These are phyloP conservation scores for Hydropotes inermis DNA, from an alignment of 2,113 vertebrate genomes.

Conservation along the genomic window DNA sequence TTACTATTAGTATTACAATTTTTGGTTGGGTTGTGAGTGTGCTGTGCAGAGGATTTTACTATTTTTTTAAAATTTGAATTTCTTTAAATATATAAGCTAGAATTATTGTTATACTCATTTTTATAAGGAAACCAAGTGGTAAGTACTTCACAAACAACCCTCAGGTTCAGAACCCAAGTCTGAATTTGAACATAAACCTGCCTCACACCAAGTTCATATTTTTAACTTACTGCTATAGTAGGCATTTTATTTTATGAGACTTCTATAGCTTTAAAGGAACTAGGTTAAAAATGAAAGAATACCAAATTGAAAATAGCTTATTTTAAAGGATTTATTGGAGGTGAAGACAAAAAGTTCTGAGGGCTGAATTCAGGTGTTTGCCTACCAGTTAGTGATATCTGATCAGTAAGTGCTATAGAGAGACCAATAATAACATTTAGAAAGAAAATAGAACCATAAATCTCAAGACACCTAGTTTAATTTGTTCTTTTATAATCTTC, in stretches of 20 bases:
- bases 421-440: background rate
- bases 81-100: background rate
- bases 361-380: background rate
- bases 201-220: background rate
- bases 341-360: background rate
- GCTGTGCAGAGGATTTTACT: background rate
- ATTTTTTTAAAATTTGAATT: background rate
- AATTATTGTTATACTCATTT: background rate
- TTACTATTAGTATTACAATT: background rate
- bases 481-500: background rate
- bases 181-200: background rate
- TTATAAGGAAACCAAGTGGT: background rate
- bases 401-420: background rate
- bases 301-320: background rate
- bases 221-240: background rate
- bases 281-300: background rate
- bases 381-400: background rate
- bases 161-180: background rate
- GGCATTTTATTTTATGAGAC: background rate
- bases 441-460: background rate
- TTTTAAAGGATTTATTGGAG: background rate
- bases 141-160: background rate
- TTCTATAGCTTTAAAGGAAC: background rate
- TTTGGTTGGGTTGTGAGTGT: background rate
- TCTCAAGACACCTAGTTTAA: background rate